Conservation (phyloP, 2,888 invertebrate genomes). For the Meganola albula region DNA sequence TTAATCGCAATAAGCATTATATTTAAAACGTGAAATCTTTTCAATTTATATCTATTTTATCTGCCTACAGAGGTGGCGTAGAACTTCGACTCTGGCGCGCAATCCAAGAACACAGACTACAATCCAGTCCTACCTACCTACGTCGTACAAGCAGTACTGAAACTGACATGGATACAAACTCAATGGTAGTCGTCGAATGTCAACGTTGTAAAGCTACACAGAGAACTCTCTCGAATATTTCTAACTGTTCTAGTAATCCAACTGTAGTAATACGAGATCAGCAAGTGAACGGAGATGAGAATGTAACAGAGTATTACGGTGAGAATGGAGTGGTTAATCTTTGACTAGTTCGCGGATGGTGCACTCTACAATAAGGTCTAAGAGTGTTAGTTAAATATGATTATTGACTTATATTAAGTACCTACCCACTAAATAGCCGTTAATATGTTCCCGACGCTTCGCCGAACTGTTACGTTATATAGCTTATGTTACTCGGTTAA, state of each 20-base stretch:
- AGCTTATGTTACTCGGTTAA: too few relatives aligned
- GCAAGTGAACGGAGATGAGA: constrained; percentile 47
- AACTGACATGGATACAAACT: constrained; percentile 65
- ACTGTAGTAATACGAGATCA: constrained; percentile 57
- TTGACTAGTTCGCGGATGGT: constrained; percentile 74
- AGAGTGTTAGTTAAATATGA: constrained; percentile 1
- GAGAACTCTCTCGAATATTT: constrained; percentile 38
- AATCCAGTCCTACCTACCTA: constrained; percentile 37
- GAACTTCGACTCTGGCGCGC: constrained; percentile 92
- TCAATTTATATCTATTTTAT: too few relatives aligned
- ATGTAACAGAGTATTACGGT: constrained; percentile 46
- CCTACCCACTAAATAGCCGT: too few relatives aligned
- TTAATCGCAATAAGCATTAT: too few relatives aligned
- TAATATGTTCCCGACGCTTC: too few relatives aligned
- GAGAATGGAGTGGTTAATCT: constrained; percentile 57
- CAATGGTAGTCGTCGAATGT: constrained; percentile 67
- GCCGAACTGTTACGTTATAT: too few relatives aligned
- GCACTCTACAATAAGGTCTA: constrained; percentile 64
- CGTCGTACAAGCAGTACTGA: constrained; percentile 64
- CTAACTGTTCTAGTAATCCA: constrained; percentile 51
- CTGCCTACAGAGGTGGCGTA: constrained; percentile 83
- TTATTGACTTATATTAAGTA: too few relatives aligned
- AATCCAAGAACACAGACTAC: constrained; percentile 79
- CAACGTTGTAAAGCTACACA: constrained; percentile 49
- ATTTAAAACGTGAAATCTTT: too few relatives aligned